Evolutionary conservation across 1,140 invertebrate species (phyloP), one percentile per base, ranked within the genome.

Genomic region (Nymphalis io): DNA sequence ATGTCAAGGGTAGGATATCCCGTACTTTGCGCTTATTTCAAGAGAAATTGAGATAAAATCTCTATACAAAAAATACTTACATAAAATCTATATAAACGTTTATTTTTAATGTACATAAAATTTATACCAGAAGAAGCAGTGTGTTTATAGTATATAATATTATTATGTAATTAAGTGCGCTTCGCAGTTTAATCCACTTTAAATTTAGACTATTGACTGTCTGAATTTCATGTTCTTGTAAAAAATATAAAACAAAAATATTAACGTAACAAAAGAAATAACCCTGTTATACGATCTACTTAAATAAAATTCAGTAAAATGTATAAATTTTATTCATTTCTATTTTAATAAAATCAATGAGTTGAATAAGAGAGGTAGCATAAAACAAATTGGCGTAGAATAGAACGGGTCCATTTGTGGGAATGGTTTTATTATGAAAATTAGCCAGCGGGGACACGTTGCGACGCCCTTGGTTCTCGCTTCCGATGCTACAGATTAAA

Each of bases 341-440:
- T n/a, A 5, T 23, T 57, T 60, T 62, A 60, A 73, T 71, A 74
- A 77, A 77, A 71, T 70, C 75, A 71, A 70, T 70, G 59, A 69
- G 60, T 62, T 62, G 18, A 70, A 64, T 53, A 48, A 61, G 69
- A 74, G 75, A 72, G 59, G 66, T 69, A 79, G 70, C 74, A 67
- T 74, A 74, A 78, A 81, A 76, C 73, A 82, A 80, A 83, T 83
- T 85, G 81, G 73, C 71, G 66, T 62, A 76, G 70, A 77, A 81
- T 74, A 71, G 73, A 75, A 72, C 61, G 81, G 78, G 78, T 74
- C 78, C 80, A 84, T 83, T 87, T 87, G 83, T 72, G 76, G 75
- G 68, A 74, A 85, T 81, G 80, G 81, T 78, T 86, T 82, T 86
- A 86, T 83, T 84, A 87, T 85, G 84, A 87, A 86, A 87, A 87